Evolutionary conservation across 1,140 invertebrate genomes (phyloP).

Genomic region (Drosophila carrolli): DNA sequence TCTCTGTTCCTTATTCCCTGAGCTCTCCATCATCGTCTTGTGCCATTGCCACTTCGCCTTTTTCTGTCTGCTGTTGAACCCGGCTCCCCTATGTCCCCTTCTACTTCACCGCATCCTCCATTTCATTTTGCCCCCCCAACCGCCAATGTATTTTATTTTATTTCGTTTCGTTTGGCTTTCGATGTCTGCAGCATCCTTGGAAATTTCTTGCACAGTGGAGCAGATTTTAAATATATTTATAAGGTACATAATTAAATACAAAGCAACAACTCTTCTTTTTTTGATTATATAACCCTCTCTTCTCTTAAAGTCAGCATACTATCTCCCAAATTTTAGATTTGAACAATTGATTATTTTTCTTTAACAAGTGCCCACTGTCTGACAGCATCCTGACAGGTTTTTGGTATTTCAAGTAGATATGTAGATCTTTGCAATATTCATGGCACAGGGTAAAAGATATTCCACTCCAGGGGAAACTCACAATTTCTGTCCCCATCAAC

Average conservation of each 20-base stretch:
- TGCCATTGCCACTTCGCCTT: constrained; percentile 42
- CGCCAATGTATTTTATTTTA: constrained; percentile 41
- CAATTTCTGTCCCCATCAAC: background rate
- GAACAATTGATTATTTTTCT: background rate
- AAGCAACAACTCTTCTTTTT: too few relatives aligned
- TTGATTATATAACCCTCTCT: too few relatives aligned
- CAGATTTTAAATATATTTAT: too few relatives aligned
- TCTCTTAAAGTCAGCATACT: too few relatives aligned
- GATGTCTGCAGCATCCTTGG: constrained; percentile 40
- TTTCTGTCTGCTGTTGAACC: constrained; percentile 32
- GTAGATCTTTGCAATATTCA: constrained; percentile 38
- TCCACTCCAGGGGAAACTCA: constrained; percentile 11
- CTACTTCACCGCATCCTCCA: too few relatives aligned
- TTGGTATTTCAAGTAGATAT: constrained; percentile 20
- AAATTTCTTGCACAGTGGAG: constrained; percentile 21
- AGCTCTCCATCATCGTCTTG: constrained; percentile 36
- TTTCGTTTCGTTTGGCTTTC: constrained; percentile 37
- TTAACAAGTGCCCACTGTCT: constrained; percentile 4
- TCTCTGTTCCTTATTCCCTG: constrained; percentile 24
- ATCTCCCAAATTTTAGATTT: background rate
- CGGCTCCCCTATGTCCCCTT: constrained; percentile 16
- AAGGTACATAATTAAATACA: too few relatives aligned
- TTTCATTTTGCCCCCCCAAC: constrained; percentile 2
- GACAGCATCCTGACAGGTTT: constrained; percentile 7
- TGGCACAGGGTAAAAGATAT: constrained; percentile 11